Evolutionary conservation across 2,113 vertebrate species (phyloP), one percentile per base, ranked within the genome.

Genomic region (Gambusia affinis): DNA sequence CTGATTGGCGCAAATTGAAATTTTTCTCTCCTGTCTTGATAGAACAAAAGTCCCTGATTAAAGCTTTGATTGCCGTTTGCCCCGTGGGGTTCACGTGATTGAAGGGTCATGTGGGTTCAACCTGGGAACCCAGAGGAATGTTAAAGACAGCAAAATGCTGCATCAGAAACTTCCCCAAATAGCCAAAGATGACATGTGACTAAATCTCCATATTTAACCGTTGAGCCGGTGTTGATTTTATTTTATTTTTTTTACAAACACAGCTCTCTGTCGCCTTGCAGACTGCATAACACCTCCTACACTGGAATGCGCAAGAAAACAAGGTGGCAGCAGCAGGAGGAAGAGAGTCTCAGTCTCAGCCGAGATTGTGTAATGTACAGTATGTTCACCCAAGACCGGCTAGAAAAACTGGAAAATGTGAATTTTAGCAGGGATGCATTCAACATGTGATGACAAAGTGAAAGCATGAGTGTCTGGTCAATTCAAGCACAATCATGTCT

Each of bases 21-120:
- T 33, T 11, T 19, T 37, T 62, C 35, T 47, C 57, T 54, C 14
- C 19, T 71, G n/a, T 72, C 33, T 39, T 30, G 1, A 65, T 64
- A 14, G 72, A 60, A 76, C 28, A 76, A 54, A 60, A 79, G 47
- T 79, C 60, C 24, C 60, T 72, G 67, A 80, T 88, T 76, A 67
- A 60, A 81, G 14, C 47, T 67, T 85, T 84, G 81, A 82, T 73
- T 75, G 33, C 80, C 6, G 35, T 74, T 83, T 66, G 27, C 73
- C 70, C 66, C 22, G 29, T 77, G 78, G 39, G 44, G 76, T 33
- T 84, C n/a, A 24, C 15, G 19, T 86, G 62, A 84, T 73, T 68
- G 31, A 70, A 61, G 6, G 51, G 30, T 61, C 67, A 67, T 68
- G 60, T 68, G 67, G 73, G 28, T 22, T 47, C 8, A 67, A 57